Evolutionary conservation across 1,140 invertebrate species (phyloP), one percentile per base, ranked within the genome.

Genomic region (Dendrolimus kikuchii): DNA sequence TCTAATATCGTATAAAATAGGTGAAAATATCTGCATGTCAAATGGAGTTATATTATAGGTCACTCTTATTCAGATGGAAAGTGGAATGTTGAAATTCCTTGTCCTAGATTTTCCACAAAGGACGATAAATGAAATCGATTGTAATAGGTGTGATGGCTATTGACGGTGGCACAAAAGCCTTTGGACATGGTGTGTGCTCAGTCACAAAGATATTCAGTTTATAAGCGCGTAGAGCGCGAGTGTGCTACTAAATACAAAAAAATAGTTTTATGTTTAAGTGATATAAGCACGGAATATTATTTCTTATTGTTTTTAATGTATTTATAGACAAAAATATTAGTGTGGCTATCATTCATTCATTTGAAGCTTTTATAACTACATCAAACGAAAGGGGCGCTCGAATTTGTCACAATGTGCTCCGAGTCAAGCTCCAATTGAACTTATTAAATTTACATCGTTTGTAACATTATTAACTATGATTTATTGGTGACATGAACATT

Each of bases 351-450:
- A 23, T 23, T 23, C 23, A 23, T 23, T 23, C 23, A 23, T 23
- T 23, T 23, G 23, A 23, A 23, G 23, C 23, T 3, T 23, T 23
- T 23, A 23, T 23, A 23, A 23, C 23, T 23, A 23, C 38, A 60
- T 76, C 62, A 66, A 68, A 74, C 54, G 57, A 68, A 64, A 51
- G 55, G 63, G 56, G 61, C 49, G 62, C 62, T 64, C 59, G 68
- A 69, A 81, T 81, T 78, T 79, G 62, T 71, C 46, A 60, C 54
- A 55, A 68, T 78, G 69, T 79, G 54, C 72, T 47, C 68, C 71
- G 69, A 77, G 77, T 80, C 81, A 79, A 79, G 66, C 69, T 62
- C 52, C 74, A 83, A 74, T 81, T 84, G 75, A 75, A 78, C 77
- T 76, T 80, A 80, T 81, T 81, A 71, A 75, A 81, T 78, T 75